These are phyloP conservation scores for Nicator chloris DNA, from an alignment of 2,113 vertebrate genomes.

Conservation along the genomic window DNA sequence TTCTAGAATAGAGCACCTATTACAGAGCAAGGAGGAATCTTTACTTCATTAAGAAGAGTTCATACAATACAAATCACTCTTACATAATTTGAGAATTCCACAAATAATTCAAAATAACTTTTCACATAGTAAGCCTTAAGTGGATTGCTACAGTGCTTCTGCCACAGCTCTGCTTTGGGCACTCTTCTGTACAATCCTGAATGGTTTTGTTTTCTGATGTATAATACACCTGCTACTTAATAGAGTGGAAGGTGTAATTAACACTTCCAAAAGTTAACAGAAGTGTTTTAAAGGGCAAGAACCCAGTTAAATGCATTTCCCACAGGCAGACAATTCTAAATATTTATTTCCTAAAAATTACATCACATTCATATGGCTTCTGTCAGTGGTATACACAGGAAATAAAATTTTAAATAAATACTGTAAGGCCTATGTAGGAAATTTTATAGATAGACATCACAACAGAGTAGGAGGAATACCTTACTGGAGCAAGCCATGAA, in stretches of 20 bases:
- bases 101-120: background rate
- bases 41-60: background rate
- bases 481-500: background rate
- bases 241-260: background rate
- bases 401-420: background rate
- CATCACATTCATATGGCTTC: background rate
- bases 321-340: background rate
- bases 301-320: background rate
- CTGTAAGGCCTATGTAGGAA: background rate
- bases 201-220: background rate
- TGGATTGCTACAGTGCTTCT: background rate
- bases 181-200: background rate
- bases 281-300: background rate
- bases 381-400: background rate
- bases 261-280: background rate
- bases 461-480: background rate
- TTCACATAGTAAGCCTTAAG: background rate
- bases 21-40: background rate
- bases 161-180: background rate
- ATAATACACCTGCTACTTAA: background rate
- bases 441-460: background rate
- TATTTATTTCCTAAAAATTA: background rate
- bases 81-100: background rate
- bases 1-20: background rate
- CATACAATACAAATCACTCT: background rate